Conservation (phyloP, 2,113 vertebrate genomes). For the Rhea pennata region DNA sequence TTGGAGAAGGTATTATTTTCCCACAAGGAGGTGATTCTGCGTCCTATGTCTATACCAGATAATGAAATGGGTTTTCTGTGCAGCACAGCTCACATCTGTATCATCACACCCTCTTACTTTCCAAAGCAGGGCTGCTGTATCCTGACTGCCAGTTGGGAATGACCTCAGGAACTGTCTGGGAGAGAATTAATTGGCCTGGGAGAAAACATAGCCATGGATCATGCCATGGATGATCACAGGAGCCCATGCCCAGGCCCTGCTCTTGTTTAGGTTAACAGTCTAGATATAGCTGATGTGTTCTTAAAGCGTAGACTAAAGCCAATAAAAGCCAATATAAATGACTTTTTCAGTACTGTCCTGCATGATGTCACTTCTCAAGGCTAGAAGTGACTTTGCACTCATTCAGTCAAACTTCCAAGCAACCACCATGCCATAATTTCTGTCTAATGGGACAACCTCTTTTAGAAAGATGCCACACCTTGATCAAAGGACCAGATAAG, state of each 20-base stretch:
- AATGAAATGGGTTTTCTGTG: not conserved
- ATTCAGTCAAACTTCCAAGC: not conserved
- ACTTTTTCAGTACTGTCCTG: not conserved
- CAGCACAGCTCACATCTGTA: not conserved
- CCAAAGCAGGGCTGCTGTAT: not conserved
- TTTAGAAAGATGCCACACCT: not conserved
- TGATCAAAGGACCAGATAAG: not conserved
- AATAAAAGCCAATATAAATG: not conserved
- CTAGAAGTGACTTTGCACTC: not conserved
- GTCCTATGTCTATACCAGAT: fast-evolving
- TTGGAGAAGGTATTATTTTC: not conserved
- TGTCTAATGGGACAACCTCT: not conserved
- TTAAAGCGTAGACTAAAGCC: not conserved
- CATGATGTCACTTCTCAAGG: not conserved
- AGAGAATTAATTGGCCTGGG: not conserved
- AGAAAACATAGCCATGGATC: not conserved
- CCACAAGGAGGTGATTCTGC: fast-evolving
- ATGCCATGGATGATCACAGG: not conserved
- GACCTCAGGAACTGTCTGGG: fast-evolving
- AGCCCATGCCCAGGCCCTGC: not conserved
- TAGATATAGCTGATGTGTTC: not conserved
- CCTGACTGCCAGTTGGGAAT: not conserved
- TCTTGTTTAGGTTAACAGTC: not conserved
- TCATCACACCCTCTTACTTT: not conserved
- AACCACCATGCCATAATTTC: not conserved